Percentiles rank a stretch among this genome's conserved stretches.
These are phyloP conservation scores for Schizopygopsis malacanthus DNA, from an alignment of 2,797 vertebrate species.

Conservation along the genomic window DNA sequence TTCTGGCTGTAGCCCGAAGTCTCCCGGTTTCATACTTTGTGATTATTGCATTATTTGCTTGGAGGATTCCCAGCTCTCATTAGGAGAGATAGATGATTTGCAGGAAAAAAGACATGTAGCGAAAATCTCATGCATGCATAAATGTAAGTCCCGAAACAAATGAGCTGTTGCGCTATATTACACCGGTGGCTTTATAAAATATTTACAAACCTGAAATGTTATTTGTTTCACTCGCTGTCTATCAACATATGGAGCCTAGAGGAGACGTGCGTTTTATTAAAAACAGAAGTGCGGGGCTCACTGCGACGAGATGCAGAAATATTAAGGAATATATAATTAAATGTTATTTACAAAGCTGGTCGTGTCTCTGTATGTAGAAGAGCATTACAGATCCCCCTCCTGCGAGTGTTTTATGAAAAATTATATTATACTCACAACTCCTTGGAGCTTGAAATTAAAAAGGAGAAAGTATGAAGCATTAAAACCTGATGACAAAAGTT, in stretches of 20 bases:
- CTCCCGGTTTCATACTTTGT: conserved; percentile 33
- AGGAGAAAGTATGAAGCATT: conserved; percentile 24
- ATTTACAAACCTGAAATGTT: conserved; percentile 45
- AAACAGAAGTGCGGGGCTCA: neutral
- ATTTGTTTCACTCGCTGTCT: conserved; percentile 42
- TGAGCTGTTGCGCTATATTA: conserved; percentile 36
- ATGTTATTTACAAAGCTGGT: conserved; percentile 34
- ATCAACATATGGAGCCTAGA: conserved; percentile 5
- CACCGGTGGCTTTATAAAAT: conserved; percentile 39
- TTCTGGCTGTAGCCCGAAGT: conserved; percentile 27
- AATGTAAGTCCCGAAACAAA: conserved; percentile 22
- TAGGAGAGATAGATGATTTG: conserved; percentile 41
- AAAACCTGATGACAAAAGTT: conserved; percentile 34
- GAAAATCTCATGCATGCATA: conserved; percentile 46
- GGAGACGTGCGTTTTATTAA: conserved; percentile 36
- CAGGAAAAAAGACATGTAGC: conserved; percentile 30
- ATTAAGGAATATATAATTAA: conserved; percentile 40
- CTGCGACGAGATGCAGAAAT: conserved; percentile 6
- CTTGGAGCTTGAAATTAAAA: conserved; percentile 38
- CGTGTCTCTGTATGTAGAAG: conserved; percentile 4
- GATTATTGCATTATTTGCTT: conserved; percentile 49
- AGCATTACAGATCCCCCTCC: conserved; percentile 27
- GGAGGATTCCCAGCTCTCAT: conserved; percentile 33
- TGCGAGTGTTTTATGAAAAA: conserved; percentile 23
- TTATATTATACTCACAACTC: conserved; percentile 18